Base-by-base conservation (phyloP, 2,888 invertebrate genomes). In the Lepidocyrtinus sp. region DNA sequence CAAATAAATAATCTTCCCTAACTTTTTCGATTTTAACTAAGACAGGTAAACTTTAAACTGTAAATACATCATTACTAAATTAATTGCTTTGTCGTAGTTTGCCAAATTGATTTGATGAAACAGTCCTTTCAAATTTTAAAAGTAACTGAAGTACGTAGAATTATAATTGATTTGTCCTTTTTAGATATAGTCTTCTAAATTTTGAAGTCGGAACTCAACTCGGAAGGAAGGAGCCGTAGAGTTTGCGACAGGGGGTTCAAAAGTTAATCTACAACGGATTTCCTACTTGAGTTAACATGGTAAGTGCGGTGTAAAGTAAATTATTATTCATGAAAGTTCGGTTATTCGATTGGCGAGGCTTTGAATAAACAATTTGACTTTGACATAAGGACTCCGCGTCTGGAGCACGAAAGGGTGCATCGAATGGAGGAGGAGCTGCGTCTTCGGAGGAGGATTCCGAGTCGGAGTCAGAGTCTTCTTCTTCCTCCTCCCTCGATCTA, bases 391-490 rank as follows among this genome's bases (percentile, higher is more conserved):
- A 70, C 25, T 17, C 50, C 15, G 9, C 19, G 9, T n/a, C 65
- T 19, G 79, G 79, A 69, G 61, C 67, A 50, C 7, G 46, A 21
- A 78, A 68, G 62, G 62, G 71, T 55, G 46, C 64, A 67, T 72
- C 67, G 21, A 78, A 67, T 21, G 78, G 72, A 12, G 72, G 78
- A 46, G 63, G 25, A 9, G 19, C 73, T 7, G 63, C 70, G 2
- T 22, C 71, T 15, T 61, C 64, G 63, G 85, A 80, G 12, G 85
- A 82, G 19, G 83, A 84, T n/a, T 75, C 79, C 1, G 85, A 85
- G 5, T 83, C 84, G 7, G 83, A 83, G 36, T 82, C 82, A 19
- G 81, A 79, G n/a, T 82, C 83, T 46, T 83, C 83, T n/a, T 83
- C 83, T 19, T 84, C 83, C 17, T 85, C 82, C 17, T 55, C 68